Evolutionary conservation across 2,888 invertebrate species (phyloP), one percentile per base, ranked within the genome.

Genomic region (Andricus quercusramuli): DNA sequence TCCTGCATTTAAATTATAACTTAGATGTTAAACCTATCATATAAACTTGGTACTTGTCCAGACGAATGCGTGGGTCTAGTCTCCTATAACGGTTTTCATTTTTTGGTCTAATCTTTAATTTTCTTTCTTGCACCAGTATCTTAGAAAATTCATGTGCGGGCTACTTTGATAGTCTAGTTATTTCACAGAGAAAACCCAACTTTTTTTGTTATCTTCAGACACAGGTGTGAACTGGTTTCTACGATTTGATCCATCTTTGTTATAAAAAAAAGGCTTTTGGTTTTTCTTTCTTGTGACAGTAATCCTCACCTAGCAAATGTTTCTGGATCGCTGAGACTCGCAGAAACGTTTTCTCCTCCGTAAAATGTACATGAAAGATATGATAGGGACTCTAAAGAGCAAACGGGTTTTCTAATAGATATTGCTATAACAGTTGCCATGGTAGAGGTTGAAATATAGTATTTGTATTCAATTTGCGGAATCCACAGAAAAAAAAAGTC

Each of bases 1-100:
- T 51, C 32, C 70, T 51, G 47, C 17, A 74, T 74, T 56, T 32
- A n/a, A 74, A 56, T 74, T 74, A 74, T n/a, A 74, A 74, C 47
- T 47, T 47, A 51, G 25, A 47, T 70, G 20, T 47, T 51, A 51
- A 70, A 29, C n/a, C 32, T 29, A 74, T 74, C 11, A 20, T 68
- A 68, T 11, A 47, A 44, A 47, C 56, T n/a, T 62, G 25, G 25
- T 25, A 9, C n/a, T 3, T 70, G 25, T 70, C 25, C 44, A 47
- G 47, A 47, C 25, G 20, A 67, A 47, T 29, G 29, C 47, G 68
- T 70, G 25, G 47, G 68, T 70, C 29, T 47, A 70, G 47, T 15
- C n/a, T 68, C 22, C 37, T 15, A 22, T 44, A 44, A 44, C 47
- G 15, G 25, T 4, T 44, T n/a, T 13, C 3, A 47, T 9, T 47